Percentiles rank a stretch among this genome's conserved stretches.
Conservation (phyloP, 2,113 vertebrate genomes). For the Leucopsar rothschildi region DNA sequence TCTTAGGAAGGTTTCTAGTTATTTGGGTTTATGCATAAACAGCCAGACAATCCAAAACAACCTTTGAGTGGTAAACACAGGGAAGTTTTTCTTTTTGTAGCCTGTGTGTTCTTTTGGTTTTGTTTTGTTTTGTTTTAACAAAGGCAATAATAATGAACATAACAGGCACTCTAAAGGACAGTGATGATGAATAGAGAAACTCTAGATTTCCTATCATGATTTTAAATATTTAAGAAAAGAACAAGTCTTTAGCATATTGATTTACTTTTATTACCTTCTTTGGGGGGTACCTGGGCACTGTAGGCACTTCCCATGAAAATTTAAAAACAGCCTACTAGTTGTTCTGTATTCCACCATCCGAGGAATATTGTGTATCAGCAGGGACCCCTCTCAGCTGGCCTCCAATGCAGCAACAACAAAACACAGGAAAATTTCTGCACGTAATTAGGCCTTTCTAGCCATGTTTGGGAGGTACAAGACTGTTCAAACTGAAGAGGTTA, state of each 20-base stretch:
- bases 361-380: not conserved
- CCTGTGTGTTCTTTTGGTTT: fast-evolving
- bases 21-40: not conserved
- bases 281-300: not conserved
- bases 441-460: not conserved
- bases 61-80: not conserved
- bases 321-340: not conserved
- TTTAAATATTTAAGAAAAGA: not conserved
- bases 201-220: not conserved
- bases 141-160: not conserved
- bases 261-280: not conserved
- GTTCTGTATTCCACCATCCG: fast-evolving
- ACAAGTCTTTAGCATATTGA: not conserved
- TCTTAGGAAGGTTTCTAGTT: not conserved
- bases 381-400: not conserved
- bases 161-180: not conserved
- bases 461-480: not conserved
- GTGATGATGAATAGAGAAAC: not conserved
- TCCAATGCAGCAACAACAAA: not conserved
- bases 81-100: not conserved
- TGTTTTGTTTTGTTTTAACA: not conserved
- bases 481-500: not conserved
- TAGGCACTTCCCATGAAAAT: not conserved
- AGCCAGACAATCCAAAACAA: not conserved
- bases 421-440: not conserved